Evolutionary conservation across 1,140 invertebrate genomes (phyloP).

Genomic region (Lordiphosa collinella): DNA sequence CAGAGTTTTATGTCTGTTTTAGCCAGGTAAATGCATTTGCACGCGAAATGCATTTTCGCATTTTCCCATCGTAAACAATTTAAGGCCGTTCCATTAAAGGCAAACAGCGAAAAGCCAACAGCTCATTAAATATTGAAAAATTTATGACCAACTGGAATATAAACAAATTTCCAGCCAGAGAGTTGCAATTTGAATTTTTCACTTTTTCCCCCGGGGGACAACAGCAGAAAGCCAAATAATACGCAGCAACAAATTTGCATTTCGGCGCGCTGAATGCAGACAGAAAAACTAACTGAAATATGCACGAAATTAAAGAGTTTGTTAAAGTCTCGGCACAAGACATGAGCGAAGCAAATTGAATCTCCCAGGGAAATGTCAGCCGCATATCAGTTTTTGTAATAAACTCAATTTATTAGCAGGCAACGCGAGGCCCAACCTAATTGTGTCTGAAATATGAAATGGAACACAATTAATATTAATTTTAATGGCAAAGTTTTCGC

Average conservation of each 20-base stretch:
- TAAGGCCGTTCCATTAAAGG: conserved; percentile 15
- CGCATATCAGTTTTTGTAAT: conserved; percentile 47
- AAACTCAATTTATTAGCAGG: conserved; percentile 66
- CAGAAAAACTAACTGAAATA: conserved; percentile 40
- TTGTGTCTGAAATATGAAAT: conserved; percentile 41
- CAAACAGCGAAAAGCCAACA: not conserved
- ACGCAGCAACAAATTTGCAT: conserved; percentile 38
- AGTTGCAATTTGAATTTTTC: conserved; percentile 57
- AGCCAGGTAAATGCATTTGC: conserved; percentile 39
- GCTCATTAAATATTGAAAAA: conserved; percentile 70
- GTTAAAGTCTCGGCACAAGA: conserved; percentile 7
- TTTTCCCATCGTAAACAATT: conserved; percentile 48
- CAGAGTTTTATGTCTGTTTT: conserved; percentile 59
- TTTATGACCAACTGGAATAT: conserved; percentile 51
- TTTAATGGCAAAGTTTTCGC: conserved; percentile 60
- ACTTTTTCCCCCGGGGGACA: not conserved
- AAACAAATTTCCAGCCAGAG: conserved; percentile 26
- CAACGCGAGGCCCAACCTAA: conserved; percentile 15
- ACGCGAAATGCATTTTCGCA: conserved; percentile 38
- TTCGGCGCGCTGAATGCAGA: conserved; percentile 21
- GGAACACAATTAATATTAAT: conserved; percentile 71
- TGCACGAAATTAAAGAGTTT: conserved; percentile 37
- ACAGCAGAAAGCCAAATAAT: no score
- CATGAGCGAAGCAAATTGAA: conserved; percentile 36
- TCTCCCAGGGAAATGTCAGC: conserved; percentile 53